A percentile compares a stretch with the other conserved stretches of the same genome.
Conservation (phyloP, 2,888 invertebrate species). For the Leucoptera coffeella region DNA sequence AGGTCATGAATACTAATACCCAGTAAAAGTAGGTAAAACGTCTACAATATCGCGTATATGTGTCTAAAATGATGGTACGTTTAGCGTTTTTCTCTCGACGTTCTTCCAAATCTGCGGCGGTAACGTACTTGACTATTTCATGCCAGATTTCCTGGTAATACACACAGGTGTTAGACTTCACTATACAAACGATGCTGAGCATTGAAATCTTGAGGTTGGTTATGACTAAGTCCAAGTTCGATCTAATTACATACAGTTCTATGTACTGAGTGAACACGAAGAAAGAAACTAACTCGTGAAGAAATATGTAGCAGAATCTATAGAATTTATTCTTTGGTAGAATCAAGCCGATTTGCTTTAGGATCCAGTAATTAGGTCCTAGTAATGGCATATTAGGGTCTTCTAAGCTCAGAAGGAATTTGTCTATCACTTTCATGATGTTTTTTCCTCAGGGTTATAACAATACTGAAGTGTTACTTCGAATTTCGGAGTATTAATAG, state of each 20-base stretch:
- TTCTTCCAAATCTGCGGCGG: constrained; percentile 25
- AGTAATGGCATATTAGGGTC: constrained; percentile 18
- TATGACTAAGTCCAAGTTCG: constrained; percentile 22
- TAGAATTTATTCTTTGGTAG: constrained; percentile 15
- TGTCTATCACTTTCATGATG: constrained; percentile 12
- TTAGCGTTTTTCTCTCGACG: constrained; percentile 13
- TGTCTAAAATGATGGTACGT: constrained; percentile 15
- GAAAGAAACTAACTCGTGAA: constrained; percentile 17
- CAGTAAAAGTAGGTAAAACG: constrained; percentile 25
- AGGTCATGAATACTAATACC: constrained; percentile 23
- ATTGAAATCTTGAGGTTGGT: constrained; percentile 33
- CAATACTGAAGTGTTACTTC: neutral
- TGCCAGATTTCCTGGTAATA: constrained; percentile 25
- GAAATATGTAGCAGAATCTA: constrained; percentile 13
- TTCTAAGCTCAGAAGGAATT: constrained; percentile 15
- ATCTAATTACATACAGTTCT: constrained; percentile 24
- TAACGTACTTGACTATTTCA: constrained; percentile 22
- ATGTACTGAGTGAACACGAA: constrained; percentile 28
- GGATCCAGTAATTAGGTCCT: constrained; percentile 28
- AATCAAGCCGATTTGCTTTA: constrained; percentile 18
- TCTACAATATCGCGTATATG: constrained; percentile 26
- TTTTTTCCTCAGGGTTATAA: neutral
- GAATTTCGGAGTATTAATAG: neutral
- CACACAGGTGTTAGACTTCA: constrained; percentile 23
- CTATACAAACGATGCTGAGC: constrained; percentile 25